phyloP scores from a whole-genome alignment of 2,888 invertebrate genomes.

The Baronia brevicornis region DNA sequence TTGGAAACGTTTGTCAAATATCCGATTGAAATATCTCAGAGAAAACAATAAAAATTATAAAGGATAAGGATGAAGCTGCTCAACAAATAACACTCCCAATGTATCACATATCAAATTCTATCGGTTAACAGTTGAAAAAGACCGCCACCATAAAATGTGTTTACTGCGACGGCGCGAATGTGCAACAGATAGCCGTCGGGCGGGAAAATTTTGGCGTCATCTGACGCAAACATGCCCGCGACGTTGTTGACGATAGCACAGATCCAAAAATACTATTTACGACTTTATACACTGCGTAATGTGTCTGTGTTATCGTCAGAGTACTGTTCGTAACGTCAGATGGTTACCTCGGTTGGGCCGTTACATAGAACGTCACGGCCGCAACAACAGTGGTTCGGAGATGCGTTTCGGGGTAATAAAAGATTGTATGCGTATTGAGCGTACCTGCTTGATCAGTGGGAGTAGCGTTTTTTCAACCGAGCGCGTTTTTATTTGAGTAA shows the following conservation, averaged over 20 bases:
- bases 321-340: constrained; percentile 51
- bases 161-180: constrained; percentile 50
- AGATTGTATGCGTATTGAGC: constrained; percentile 35
- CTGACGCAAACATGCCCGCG: constrained; percentile 31
- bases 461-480: constrained; percentile 95
- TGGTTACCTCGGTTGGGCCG: constrained; percentile 23
- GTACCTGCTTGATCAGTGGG: constrained; percentile 95
- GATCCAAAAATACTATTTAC: constrained; percentile 56
- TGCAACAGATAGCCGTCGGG: constrained; percentile 66
- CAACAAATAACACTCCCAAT: too few species aligned
- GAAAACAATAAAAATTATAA: too few species aligned
- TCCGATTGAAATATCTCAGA: constrained; percentile 1
- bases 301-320: constrained; percentile 42
- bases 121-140: constrained; percentile 31
- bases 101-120: too few species aligned
- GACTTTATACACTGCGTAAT: constrained; percentile 55
- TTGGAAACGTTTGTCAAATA: constrained; percentile 16
- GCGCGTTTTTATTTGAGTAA: constrained; percentile 92
- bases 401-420: constrained; percentile 18
- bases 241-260: constrained; percentile 42
- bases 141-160: constrained; percentile 28
- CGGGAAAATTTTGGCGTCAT: constrained; percentile 65
- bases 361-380: constrained; percentile 20
- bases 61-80: too few species aligned
- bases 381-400: constrained; percentile 17